Base-by-base conservation (phyloP, 1,140 invertebrate species). In the Alviniconcha marisindica region DNA sequence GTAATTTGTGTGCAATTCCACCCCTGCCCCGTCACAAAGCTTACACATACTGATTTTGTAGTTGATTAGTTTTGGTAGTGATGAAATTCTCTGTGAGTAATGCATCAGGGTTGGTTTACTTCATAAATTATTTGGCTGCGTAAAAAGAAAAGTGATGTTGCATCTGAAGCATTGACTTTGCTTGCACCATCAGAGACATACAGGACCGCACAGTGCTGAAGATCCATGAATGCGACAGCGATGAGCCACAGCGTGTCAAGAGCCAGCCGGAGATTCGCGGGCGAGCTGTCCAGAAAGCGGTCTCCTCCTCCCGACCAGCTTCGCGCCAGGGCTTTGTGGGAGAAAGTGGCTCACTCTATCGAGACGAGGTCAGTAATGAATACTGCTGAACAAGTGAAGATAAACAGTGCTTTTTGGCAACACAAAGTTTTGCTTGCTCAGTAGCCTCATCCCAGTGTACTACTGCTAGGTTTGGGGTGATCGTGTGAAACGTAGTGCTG, bases 181-280 rank as follows among this genome's bases (percentile, higher is more conserved):
- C n/a, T n/a, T n/a, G n/a, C 73, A n/a, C 77, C 51, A 82, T 14
- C 85, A 93, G 91, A 83, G 92, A 93, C 60, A 91, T 93, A 31
- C 89, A 90, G 66, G 92, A 93, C 78, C 87, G 91, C 7, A 89
- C 89, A 36, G 90, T 92, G 21, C 84, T 93, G 79, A 90, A 91
- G 71, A 77, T 93, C 21, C 88, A 92, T 48, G 89, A 92, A 44
- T 90, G 90, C 83, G 91, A 92, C 54, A 90, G 88, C 85, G 82
- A 85, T 14, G 87, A 91, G 48, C 90, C 89, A 0, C 91, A 92
- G 84, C 87, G 82, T 28, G 88, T 91, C 14, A 87, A 83, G 24
- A 88, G 89, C 48, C 87, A 85, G 2, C 87, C 87, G 21, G 88
- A 89, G 80, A 82, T 89, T 69, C 81, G 91, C n/a, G 91, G 91